Conservation (phyloP, 2,797 vertebrate species). For the Vireo griseus region DNA sequence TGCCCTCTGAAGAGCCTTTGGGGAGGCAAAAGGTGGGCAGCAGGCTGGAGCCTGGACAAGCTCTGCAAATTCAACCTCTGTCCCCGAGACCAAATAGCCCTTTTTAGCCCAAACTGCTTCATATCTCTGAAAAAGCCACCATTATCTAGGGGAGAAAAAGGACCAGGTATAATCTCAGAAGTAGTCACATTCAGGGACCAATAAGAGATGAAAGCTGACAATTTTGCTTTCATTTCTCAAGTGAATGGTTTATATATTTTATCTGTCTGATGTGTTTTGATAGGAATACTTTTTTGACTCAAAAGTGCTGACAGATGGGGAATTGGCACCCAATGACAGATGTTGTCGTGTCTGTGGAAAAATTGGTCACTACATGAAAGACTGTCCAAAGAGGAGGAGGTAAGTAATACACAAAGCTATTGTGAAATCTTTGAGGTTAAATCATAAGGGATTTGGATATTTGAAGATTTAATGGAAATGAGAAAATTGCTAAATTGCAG, state of each 20-base stretch:
- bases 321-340: constrained; percentile 94
- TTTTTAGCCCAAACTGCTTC: not conserved
- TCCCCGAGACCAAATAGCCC: not conserved
- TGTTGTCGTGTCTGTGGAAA: constrained; percentile 98
- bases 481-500: not conserved
- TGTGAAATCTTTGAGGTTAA: not conserved
- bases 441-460: not conserved
- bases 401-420: constrained; percentile 49
- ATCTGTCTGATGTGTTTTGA: constrained; percentile 7
- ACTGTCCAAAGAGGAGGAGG: constrained; percentile 97
- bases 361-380: constrained; percentile 99
- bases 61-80: not conserved
- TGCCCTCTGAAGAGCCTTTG: not conserved
- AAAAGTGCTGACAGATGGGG: constrained; percentile 94
- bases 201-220: not conserved
- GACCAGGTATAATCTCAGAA: not conserved
- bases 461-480: not conserved
- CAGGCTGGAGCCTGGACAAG: not conserved
- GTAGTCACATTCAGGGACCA: not conserved
- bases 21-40: not conserved
- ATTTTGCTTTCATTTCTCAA: not conserved
- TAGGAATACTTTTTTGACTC: constrained; percentile 99
- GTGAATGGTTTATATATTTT: not conserved
- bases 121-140: not conserved
- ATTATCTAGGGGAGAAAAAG: not conserved